phyloP scores from a whole-genome alignment of 23 tunicate genomes.

The Ascidia mentula region DNA sequence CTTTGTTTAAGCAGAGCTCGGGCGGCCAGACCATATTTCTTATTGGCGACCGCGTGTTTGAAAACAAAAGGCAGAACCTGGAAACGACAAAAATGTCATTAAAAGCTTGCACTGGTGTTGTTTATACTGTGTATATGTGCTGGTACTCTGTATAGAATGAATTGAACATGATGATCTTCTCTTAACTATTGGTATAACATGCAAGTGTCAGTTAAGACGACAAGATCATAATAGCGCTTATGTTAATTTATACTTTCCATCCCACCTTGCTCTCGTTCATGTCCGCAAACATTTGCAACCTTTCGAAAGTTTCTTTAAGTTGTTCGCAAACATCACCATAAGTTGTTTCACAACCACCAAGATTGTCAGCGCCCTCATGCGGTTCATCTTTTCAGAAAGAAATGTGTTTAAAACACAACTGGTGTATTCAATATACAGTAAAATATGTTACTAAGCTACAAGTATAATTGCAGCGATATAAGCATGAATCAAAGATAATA shows the following conservation, averaged over 20 bases:
- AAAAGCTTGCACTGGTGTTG: too few relatives aligned
- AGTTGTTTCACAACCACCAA: not conserved
- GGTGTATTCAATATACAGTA: too few relatives aligned
- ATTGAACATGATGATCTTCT: too few relatives aligned
- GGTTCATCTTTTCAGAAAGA: not conserved
- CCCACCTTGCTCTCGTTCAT: conserved; percentile 56
- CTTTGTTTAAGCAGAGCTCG: conserved; percentile 49
- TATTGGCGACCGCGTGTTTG: conserved; percentile 56
- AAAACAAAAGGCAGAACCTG: conserved; percentile 66
- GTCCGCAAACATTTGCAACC: conserved; percentile 73
- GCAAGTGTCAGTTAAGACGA: too few relatives aligned
- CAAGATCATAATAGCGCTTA: too few relatives aligned
- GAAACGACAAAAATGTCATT: not conserved
- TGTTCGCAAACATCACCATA: not conserved
- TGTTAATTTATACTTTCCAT: too few relatives aligned
- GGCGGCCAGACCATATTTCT: conserved; percentile 48
- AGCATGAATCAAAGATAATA: too few relatives aligned
- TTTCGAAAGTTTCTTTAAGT: conserved; percentile 59
- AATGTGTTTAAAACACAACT: not conserved
- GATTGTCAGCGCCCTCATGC: not conserved
- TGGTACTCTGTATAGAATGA: not conserved
- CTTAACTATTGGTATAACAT: too few relatives aligned
- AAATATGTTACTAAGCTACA: not conserved
- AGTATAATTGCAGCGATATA: not conserved
- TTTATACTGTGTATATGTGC: not conserved